Base-by-base conservation (phyloP, 2,888 invertebrate species). In the Pammene aurita region DNA sequence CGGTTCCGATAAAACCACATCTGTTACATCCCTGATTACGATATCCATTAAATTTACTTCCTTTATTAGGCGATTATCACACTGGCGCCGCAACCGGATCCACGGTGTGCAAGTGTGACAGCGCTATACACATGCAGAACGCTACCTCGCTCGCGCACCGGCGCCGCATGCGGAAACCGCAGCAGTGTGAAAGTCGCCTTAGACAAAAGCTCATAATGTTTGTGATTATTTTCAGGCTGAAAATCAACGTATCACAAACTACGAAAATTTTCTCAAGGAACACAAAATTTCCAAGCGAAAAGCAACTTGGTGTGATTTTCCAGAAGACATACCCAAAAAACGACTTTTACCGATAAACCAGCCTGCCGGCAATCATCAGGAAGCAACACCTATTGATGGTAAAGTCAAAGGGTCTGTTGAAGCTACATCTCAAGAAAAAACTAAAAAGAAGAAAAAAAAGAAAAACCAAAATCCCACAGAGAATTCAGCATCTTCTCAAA, bases 291-390 rank as follows among this genome's bases (percentile, higher is more conserved):
- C 89, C 66, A 89, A 88, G 73, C 85, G 89, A 58, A 88, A 90
- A 75, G 87, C 89, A 5, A 86, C 89, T 64, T 94, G 94, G 94
- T 94, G 94, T 79, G 93, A 93, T 70, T 94, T 94, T 84, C 93
- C 94, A 38, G 88, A 90, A 75, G 68, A 75, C 75, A 73, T 87
- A 82, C 71, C 74, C 77, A 68, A 82, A 80, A 75, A 85, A 82
- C 70, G 77, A 11, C 63, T 67, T n/a, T 44, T 66, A 14, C 66
- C 66, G 35, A 14, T 50, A 44, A 66, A 66, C 42, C 55, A 66
- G 16, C 13, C 61, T n/a, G 46, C 10, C 60, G 55, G 72, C n/a
- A 50, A 63, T 57, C n/a, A n/a, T n/a, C n/a, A n/a, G n/a, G n/a
- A 64, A 60, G 64, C 68, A 55, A 50, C 14, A 48, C 16, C 7